phyloP scores from a whole-genome alignment of 2,113 vertebrate genomes.

The Nematolebias whitei region DNA sequence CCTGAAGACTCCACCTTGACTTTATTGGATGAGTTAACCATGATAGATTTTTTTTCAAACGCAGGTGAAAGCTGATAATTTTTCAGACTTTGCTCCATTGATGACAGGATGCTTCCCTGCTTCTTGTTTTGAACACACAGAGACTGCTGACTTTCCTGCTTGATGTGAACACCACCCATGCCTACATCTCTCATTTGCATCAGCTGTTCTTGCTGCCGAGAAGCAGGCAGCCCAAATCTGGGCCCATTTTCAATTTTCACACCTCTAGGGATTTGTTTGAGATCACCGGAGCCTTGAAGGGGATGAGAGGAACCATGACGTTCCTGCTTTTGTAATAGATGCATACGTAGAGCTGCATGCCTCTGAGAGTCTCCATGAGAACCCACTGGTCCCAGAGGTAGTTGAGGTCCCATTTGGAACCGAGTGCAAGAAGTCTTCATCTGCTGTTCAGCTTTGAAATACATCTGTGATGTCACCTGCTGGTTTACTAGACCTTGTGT shows the following conservation, averaged over 20 bases:
- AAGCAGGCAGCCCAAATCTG: constrained; percentile 73
- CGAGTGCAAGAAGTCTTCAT: constrained; percentile 64
- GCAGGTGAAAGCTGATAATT: constrained; percentile 90
- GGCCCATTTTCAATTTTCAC: constrained; percentile 85
- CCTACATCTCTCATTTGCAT: constrained; percentile 72
- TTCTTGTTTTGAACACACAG: constrained; percentile 74
- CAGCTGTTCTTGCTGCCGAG: constrained; percentile 61
- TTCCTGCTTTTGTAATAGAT: constrained; percentile 89
- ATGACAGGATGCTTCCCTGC: constrained; percentile 89
- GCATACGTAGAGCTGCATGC: constrained; percentile 89
- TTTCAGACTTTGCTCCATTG: constrained; percentile 93
- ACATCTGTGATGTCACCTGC: constrained; percentile 61
- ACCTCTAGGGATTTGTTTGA: constrained; percentile 67
- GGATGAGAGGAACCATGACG: constrained; percentile 80
- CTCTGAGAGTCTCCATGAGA: constrained; percentile 83
- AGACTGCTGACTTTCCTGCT: constrained; percentile 85
- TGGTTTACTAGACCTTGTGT: constrained; percentile 63
- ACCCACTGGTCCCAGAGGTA: constrained; percentile 74
- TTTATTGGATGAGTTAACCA: constrained; percentile 86
- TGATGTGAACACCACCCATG: constrained; percentile 78
- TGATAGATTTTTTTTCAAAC: constrained; percentile 88
- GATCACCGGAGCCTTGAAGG: constrained; percentile 73
- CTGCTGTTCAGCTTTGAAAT: constrained; percentile 76
- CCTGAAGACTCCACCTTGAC: constrained; percentile 92
- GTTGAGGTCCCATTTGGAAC: constrained; percentile 71